phyloP scores from a whole-genome alignment of 2,113 vertebrate species.

The Callaeas wilsoni region DNA sequence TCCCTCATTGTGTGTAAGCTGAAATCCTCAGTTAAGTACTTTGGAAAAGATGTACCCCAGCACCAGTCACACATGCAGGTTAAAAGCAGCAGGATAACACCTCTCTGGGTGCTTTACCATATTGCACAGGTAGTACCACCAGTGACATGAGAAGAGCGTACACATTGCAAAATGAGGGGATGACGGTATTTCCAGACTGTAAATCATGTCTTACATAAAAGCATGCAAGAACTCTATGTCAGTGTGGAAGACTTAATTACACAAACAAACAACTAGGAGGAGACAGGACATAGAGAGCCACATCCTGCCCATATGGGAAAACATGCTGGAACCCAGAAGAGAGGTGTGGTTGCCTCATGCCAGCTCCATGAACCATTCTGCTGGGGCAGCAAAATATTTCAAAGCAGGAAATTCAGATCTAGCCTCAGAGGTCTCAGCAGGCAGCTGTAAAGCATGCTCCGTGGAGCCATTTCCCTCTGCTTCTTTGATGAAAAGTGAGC shows the following conservation, averaged over 20 bases:
- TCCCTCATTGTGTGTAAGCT: not conserved
- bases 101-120: not conserved
- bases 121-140: not conserved
- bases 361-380: not conserved
- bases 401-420: slow-evolving; percentile 33
- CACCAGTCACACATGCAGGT: not conserved
- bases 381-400: slow-evolving; percentile 31
- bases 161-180: not conserved
- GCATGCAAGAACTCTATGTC: not conserved
- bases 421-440: slow-evolving; percentile 9
- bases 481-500: slow-evolving; percentile 28
- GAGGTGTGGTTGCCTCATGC: slow-evolving; percentile 46
- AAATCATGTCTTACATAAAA: not conserved
- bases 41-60: not conserved
- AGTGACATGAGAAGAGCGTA: fast-evolving
- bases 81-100: not conserved
- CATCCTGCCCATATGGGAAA: slow-evolving; percentile 53
- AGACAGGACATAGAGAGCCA: slow-evolving; percentile 12
- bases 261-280: slow-evolving; percentile 36
- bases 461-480: not conserved
- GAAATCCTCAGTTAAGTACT: not conserved
- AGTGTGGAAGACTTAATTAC: not conserved
- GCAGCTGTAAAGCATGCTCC: not conserved
- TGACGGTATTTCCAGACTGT: not conserved
- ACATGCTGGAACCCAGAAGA: not conserved